A percentile compares a stretch with the other conserved stretches of the same genome.
These are phyloP conservation scores for Oscheius onirici DNA, from an alignment of 2,888 invertebrate species.

Conservation along the genomic window DNA sequence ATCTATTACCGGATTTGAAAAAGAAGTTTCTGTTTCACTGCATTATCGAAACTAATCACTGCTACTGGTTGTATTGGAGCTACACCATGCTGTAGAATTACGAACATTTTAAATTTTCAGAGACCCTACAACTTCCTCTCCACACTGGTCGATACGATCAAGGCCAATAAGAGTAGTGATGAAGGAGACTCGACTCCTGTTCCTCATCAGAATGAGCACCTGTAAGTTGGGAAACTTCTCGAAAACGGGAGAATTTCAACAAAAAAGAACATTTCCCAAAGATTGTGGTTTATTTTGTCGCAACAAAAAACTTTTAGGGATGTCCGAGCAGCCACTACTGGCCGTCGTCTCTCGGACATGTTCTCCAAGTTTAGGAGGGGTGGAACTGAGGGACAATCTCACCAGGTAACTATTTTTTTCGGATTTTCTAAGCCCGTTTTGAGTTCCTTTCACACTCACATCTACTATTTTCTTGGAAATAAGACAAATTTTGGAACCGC, in stretches of 20 bases:
- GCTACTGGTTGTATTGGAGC: too few relatives aligned
- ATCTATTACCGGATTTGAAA: too few relatives aligned
- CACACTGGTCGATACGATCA: slow-evolving; percentile 70
- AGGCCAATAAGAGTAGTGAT: slow-evolving; percentile 66
- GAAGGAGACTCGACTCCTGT: slow-evolving; percentile 54
- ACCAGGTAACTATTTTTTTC: slow-evolving; percentile 37
- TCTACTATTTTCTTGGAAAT: not conserved
- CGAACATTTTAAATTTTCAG: slow-evolving; percentile 31
- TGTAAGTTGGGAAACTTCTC: too few relatives aligned
- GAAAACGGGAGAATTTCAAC: too few relatives aligned
- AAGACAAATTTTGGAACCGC: too few relatives aligned
- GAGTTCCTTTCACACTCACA: slow-evolving; percentile 17
- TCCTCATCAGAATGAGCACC: slow-evolving; percentile 39
- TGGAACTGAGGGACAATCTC: slow-evolving; percentile 45
- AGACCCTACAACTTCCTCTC: slow-evolving; percentile 64
- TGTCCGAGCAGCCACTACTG: slow-evolving; percentile 39
- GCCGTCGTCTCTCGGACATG: slow-evolving; percentile 67
- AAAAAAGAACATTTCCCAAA: not conserved
- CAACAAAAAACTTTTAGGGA: slow-evolving; percentile 33
- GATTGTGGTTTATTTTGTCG: not conserved
- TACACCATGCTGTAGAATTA: too few relatives aligned
- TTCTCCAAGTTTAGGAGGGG: slow-evolving; percentile 62
- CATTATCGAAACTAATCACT: too few relatives aligned
- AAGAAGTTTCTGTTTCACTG: too few relatives aligned
- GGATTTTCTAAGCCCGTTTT: not conserved